Percentiles rank a stretch among this genome's conserved stretches.
phyloP scores from a whole-genome alignment of 2,888 invertebrate genomes.

The Harpagoxenus sublaevis region DNA sequence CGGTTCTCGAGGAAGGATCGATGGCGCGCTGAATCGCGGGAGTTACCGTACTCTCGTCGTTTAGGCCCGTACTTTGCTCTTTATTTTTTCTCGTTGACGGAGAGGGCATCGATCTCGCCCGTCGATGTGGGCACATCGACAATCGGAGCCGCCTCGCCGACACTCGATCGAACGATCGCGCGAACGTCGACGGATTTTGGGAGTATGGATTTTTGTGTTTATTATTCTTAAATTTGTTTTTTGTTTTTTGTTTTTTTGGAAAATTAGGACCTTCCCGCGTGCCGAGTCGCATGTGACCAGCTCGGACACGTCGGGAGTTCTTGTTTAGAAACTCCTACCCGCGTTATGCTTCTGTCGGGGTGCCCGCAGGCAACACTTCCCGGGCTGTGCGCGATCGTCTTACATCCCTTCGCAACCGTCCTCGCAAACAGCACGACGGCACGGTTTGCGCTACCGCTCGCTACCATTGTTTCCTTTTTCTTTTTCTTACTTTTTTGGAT shows the following conservation, averaged over 20 bases:
- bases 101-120: constrained; percentile 47
- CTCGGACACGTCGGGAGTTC: constrained; percentile 82
- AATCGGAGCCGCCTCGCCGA: constrained; percentile 33
- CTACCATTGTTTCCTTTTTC: constrained; percentile 28
- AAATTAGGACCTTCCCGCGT: constrained; percentile 84
- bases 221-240: constrained; percentile 72
- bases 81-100: constrained; percentile 33
- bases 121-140: constrained; percentile 24
- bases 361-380: constrained; percentile 82
- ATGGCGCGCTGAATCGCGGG: constrained; percentile 40
- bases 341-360: constrained; percentile 86
- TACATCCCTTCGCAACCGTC: constrained; percentile 47
- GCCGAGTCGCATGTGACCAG: constrained; percentile 75
- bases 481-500: constrained; percentile 45
- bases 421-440: constrained; percentile 37
- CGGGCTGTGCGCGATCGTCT: constrained; percentile 50
- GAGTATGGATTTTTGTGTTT: constrained; percentile 75
- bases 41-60: constrained; percentile 47
- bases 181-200: constrained; percentile 44
- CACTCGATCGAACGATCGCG: constrained; percentile 51
- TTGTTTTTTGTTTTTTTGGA: constrained; percentile 72
- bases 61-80: constrained; percentile 67
- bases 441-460: constrained; percentile 32
- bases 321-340: constrained; percentile 86
- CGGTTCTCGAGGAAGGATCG: constrained; percentile 42